Percentiles rank a stretch among this genome's conserved stretches.
These are phyloP conservation scores for Steatornis caripensis DNA, from an alignment of 2,113 vertebrate genomes.

Conservation along the genomic window DNA sequence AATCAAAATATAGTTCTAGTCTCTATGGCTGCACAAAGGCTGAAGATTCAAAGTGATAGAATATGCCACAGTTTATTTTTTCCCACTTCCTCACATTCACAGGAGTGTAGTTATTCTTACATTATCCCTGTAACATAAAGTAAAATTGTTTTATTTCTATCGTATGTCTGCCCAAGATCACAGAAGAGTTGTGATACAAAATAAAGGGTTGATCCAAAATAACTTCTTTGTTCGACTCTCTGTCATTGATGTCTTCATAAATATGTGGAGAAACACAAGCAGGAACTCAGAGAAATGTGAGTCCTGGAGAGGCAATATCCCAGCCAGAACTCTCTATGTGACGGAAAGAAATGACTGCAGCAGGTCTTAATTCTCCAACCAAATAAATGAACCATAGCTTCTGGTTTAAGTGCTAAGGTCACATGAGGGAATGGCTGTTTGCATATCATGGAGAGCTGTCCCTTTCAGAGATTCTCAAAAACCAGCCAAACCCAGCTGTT, in stretches of 20 bases:
- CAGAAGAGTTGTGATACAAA: background rate
- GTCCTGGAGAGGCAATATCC: background rate
- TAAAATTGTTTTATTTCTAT: background rate
- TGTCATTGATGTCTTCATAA: background rate
- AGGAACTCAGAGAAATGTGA: background rate
- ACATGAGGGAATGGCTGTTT: background rate
- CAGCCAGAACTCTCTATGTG: background rate
- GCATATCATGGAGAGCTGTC: background rate
- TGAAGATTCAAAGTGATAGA: background rate
- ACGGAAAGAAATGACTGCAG: background rate
- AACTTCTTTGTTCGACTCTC: background rate
- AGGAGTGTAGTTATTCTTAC: background rate
- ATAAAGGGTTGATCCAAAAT: background rate
- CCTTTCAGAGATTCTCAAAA: background rate
- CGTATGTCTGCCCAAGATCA: background rate
- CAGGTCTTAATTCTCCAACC: background rate
- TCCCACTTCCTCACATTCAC: background rate
- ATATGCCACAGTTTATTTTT: background rate
- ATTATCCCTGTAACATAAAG: background rate
- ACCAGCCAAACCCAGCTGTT: background rate
- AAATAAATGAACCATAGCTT: background rate
- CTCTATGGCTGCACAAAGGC: background rate
- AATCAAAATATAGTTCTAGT: background rate
- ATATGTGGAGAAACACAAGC: background rate
- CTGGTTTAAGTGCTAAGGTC: background rate